These are phyloP conservation scores for Malacoctenus gilli DNA, from an alignment of 2,797 vertebrate species.

Conservation along the genomic window DNA sequence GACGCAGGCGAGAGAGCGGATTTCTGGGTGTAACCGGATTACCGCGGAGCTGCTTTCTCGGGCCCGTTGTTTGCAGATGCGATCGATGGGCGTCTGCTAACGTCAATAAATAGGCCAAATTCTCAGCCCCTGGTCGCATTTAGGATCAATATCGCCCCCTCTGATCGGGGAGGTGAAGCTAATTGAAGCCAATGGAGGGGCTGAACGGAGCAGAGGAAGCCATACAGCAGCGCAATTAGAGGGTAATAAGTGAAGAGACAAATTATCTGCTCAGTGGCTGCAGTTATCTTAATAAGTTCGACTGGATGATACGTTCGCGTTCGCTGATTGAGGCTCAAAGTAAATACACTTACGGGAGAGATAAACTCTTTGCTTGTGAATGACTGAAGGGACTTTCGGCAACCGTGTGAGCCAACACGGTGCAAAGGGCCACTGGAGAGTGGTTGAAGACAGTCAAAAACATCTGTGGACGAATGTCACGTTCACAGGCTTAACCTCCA, in stretches of 20 bases:
- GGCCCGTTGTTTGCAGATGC: constrained; percentile 33
- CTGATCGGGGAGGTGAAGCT: constrained; percentile 29
- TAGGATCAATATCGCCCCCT: constrained; percentile 53
- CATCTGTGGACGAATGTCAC: too few species aligned
- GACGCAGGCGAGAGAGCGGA: constrained; percentile 1
- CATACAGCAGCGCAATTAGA: constrained; percentile 33
- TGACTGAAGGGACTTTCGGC: too few species aligned
- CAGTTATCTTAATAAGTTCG: constrained; percentile 26
- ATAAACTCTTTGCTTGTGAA: not conserved
- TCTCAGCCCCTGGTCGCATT: constrained; percentile 35
- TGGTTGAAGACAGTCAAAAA: too few species aligned
- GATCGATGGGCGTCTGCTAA: constrained; percentile 46
- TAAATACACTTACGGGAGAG: constrained; percentile 11
- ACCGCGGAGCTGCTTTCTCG: constrained; percentile 33
- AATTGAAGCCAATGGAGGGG: constrained; percentile 11
- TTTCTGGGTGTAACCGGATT: constrained; percentile 44
- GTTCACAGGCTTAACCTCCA: too few species aligned
- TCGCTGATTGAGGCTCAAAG: constrained; percentile 16
- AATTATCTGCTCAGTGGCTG: constrained; percentile 41
- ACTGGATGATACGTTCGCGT: constrained; percentile 20
- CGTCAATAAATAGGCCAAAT: constrained; percentile 29
- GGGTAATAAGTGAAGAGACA: constrained; percentile 36
- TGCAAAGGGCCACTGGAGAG: too few species aligned
- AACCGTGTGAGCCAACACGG: too few species aligned
- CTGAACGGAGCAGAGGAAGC: constrained; percentile 16